Conservation (phyloP, 1,140 invertebrate genomes). For the Dinoponera quadriceps region DNA sequence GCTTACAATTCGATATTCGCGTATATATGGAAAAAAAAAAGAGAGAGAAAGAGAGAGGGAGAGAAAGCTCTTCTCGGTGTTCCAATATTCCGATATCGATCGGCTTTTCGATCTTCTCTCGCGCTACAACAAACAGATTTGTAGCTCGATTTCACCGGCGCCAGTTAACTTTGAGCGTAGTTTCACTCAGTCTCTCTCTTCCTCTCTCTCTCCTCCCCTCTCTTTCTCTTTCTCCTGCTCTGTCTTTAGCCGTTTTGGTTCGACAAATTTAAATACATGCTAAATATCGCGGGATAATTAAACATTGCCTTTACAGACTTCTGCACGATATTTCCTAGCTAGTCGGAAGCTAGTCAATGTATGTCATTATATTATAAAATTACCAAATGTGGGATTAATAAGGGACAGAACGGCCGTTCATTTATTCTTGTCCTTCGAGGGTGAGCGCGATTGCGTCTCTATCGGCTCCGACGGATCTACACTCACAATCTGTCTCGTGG, state of each 20-base stretch:
- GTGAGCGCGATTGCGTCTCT: slow-evolving; percentile 30
- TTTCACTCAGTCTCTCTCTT: not conserved
- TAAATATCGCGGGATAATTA: not conserved
- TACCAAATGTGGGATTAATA: not conserved
- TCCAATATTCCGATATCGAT: slow-evolving; percentile 26
- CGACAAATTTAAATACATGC: slow-evolving; percentile 9
- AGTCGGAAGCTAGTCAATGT: not conserved
- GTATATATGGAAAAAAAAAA: slow-evolving; percentile 17
- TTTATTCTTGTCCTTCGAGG: not conserved
- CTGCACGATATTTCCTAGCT: not conserved
- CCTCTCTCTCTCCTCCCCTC: too few relatives aligned
- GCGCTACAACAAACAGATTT: slow-evolving; percentile 28
- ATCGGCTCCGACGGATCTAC: slow-evolving; percentile 24
- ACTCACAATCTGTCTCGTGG: slow-evolving; percentile 31
- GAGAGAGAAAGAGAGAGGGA: slow-evolving; percentile 3
- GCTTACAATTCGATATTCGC: slow-evolving; percentile 58
- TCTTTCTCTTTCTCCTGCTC: too few relatives aligned
- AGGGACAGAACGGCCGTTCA: not conserved
- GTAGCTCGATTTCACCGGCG: slow-evolving; percentile 27
- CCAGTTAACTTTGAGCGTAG: slow-evolving; percentile 2
- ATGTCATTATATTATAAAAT: not conserved
- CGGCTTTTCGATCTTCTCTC: slow-evolving; percentile 39
- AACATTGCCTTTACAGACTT: not conserved
- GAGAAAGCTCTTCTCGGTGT: slow-evolving; percentile 14
- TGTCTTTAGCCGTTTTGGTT: too few relatives aligned